These are phyloP conservation scores for Linnaemya tessellans DNA, from an alignment of 2,888 invertebrate genomes.

Conservation along the genomic window DNA sequence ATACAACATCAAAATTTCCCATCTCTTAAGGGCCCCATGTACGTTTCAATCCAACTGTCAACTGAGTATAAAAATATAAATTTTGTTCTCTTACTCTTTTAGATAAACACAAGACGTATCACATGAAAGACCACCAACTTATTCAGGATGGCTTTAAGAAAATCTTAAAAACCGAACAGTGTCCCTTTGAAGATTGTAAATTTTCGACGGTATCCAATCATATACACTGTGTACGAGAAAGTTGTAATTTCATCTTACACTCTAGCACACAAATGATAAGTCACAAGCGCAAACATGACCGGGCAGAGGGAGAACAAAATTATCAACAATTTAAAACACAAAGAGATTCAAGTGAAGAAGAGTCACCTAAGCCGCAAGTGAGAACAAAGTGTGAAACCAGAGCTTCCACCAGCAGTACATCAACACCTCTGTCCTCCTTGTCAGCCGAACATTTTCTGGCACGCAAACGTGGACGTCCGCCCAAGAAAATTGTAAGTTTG, in stretches of 20 bases:
- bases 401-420: constrained; percentile 69
- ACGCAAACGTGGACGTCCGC: constrained; percentile 81
- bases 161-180: constrained; percentile 98
- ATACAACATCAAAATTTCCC: too few species aligned
- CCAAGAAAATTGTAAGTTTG: constrained; percentile 81
- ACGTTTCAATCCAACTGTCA: too few species aligned
- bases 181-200: constrained; percentile 95
- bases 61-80: not conserved
- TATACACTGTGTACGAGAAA: constrained; percentile 98
- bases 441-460: constrained; percentile 81
- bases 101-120: constrained; percentile 99
- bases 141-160: constrained; percentile 98
- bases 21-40: too few species aligned
- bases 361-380: constrained; percentile 75
- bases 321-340: constrained; percentile 81
- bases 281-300: constrained; percentile 98
- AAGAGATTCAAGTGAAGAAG: constrained; percentile 78
- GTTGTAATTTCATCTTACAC: constrained; percentile 97
- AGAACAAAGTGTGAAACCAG: constrained; percentile 63
- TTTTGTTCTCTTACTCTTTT: constrained; percentile 72
- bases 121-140: constrained; percentile 98
- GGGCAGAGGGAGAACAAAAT: constrained; percentile 92
- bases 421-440: constrained; percentile 81
- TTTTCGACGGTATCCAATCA: constrained; percentile 98
- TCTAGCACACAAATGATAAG: constrained; percentile 98